phyloP scores from a whole-genome alignment of 2,888 invertebrate species.

The Drosophila meridionalis region DNA sequence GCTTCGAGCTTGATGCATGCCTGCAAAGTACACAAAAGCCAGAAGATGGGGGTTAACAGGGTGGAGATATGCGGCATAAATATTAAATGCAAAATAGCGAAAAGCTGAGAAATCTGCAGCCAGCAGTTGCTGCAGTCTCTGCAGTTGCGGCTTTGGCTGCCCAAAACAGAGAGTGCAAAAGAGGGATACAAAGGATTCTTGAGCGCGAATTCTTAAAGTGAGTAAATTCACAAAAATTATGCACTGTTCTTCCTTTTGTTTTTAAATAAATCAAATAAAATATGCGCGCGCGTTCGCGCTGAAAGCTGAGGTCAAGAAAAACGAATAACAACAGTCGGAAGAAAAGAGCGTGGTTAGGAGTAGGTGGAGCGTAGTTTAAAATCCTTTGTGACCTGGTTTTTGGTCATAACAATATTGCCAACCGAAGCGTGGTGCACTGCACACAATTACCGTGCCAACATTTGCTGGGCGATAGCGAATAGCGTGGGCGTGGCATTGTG shows the following conservation, averaged over 20 bases:
- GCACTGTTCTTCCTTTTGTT: conserved; percentile 39
- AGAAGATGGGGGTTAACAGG: conserved; percentile 10
- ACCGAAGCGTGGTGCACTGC: conserved; percentile 73
- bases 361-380: conserved; percentile 31
- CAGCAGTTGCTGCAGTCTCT: conserved; percentile 41
- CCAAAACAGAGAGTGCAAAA: conserved; percentile 6
- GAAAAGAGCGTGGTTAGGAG: conserved; percentile 18
- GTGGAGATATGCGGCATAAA: conserved; percentile 65
- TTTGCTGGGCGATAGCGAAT: conserved; percentile 61
- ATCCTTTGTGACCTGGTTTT: conserved; percentile 82
- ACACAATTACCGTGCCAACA: conserved; percentile 79
- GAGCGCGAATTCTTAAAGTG: conserved; percentile 53
- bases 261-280: conserved; percentile 81
- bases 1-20: conserved; percentile 73
- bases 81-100: conserved; percentile 78
- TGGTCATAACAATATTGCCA: conserved; percentile 78
- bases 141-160: conserved; percentile 13
- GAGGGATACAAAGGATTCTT: conserved; percentile 16
- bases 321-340: conserved; percentile 51
- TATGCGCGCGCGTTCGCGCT: conserved; percentile 80
- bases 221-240: conserved; percentile 75
- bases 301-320: conserved; percentile 68
- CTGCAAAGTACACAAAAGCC: conserved; percentile 61
- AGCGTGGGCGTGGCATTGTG: conserved; percentile 59
- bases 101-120: conserved; percentile 59